Evolutionary conservation across 1,140 invertebrate species (phyloP), one percentile per base, ranked within the genome.

Genomic region (Pogonus chalceus): DNA sequence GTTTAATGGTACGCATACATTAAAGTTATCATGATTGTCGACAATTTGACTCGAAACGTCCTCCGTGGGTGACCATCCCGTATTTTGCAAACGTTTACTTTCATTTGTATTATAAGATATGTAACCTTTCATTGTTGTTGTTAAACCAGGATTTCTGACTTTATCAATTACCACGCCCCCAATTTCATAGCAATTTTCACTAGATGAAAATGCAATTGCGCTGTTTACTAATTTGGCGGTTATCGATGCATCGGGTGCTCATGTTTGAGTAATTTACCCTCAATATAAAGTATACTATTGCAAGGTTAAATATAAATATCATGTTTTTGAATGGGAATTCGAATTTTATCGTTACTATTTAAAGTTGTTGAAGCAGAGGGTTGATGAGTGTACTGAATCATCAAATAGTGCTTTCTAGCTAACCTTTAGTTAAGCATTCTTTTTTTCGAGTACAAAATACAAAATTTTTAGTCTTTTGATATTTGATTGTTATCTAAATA

Each of bases 261-360:
- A 47, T 23, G 14, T 35, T 60, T 58, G 23, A 58, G 39, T 49
- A 61, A 54, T 56, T 51, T 53, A 21, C 62, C 62, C 37, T 64
- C 62, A n/a, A 65, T 60, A 46, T 61, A 64, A 37, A 63, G 24
- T 24, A 43, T 53, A 52, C 60, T 60, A 10, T 60, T 56, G 14
- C 48, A 47, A 9, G 61, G 60, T 22, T 60, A 46, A n/a, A 56
- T 56, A 48, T 56, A 62, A 2, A 57, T 50, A 52, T 64, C 61
- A 47, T 56, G 52, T 51, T 58, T 50, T 39, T 58, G 23, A 20
- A 62, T 59, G 9, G 57, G 52, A 51, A 62, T 62, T 14, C 61
- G 35, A 52, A 61, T 61, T 56, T 62, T 54, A 56, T 59, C 61
- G 31, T 56, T 57, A 20, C 56, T 35, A 10, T 55, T 51, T 43